Evolutionary conservation across 2,888 invertebrate species (phyloP).

Genomic region (Cephus rjabovi): DNA sequence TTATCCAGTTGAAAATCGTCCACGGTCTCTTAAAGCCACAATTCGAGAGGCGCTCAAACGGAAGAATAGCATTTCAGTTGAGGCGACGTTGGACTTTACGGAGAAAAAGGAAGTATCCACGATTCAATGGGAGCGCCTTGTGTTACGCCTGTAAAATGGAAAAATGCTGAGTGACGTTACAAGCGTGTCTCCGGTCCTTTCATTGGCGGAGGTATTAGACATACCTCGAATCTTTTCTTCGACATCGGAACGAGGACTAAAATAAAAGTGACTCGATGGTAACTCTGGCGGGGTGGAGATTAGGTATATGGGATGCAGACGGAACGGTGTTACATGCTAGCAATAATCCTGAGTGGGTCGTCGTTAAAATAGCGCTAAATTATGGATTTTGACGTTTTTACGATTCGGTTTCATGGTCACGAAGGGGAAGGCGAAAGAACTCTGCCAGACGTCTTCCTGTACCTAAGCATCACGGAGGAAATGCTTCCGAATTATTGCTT

Average conservation of each 20-base stretch:
- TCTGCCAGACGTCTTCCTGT: not conserved
- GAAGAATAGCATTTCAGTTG: not conserved
- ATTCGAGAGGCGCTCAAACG: not conserved
- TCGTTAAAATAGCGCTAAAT: conserved; percentile 40
- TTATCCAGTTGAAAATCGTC: not conserved
- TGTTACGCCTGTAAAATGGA: not conserved
- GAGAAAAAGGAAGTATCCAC: not conserved
- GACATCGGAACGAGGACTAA: conserved; percentile 17
- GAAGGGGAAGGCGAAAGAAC: not conserved
- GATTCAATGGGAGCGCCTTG: not conserved
- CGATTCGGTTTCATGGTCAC: conserved; percentile 38
- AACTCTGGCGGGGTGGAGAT: conserved; percentile 9
- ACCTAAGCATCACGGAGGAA: conserved; percentile 25
- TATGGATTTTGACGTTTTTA: conserved; percentile 47
- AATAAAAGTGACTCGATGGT: conserved; percentile 20
- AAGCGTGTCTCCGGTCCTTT: not conserved
- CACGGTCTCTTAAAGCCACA: not conserved
- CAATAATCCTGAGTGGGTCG: conserved; percentile 40
- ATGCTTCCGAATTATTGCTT: conserved; percentile 41
- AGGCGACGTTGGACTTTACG: not conserved
- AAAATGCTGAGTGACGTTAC: not conserved
- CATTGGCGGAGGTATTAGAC: conserved; percentile 7
- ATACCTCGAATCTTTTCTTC: conserved; percentile 1
- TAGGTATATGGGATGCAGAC: not conserved
- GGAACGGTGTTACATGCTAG: conserved; percentile 16